Percentiles rank a stretch among this genome's conserved stretches.
phyloP scores from a whole-genome alignment of 2,797 vertebrate genomes.

The Phylloscopus collybita region DNA sequence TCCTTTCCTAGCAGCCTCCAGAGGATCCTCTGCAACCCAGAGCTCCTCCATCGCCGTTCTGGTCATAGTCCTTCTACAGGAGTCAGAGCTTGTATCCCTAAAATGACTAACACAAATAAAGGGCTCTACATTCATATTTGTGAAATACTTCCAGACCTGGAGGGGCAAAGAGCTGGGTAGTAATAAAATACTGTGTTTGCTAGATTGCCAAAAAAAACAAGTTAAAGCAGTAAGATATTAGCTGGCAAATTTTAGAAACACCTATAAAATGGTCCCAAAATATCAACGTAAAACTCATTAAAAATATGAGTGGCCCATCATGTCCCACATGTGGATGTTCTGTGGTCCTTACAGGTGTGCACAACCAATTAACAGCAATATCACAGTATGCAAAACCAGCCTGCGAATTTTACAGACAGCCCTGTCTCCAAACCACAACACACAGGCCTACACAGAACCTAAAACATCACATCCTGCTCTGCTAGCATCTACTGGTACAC shows the following conservation, averaged over 20 bases:
- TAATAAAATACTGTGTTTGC: not conserved
- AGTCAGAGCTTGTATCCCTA: not conserved
- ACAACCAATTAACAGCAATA: not conserved
- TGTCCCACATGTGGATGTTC: not conserved
- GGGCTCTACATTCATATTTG: not conserved
- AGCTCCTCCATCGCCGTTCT: rapidly evolving
- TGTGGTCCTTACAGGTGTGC: not conserved
- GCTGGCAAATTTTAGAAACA: not conserved
- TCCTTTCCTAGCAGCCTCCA: not conserved
- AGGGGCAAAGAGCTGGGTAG: not conserved
- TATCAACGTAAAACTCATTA: not conserved
- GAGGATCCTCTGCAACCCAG: not conserved
- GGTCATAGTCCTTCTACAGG: not conserved
- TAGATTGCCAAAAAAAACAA: not conserved
- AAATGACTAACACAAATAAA: not conserved
- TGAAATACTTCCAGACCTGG: not conserved
- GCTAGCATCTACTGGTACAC: not conserved
- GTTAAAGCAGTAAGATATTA: not conserved
- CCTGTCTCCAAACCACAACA: not conserved
- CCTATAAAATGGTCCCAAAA: not conserved
- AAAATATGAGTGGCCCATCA: not conserved
- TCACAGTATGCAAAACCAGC: not conserved
- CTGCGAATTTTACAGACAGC: not conserved
- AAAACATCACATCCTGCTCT: not conserved
- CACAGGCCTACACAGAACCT: not conserved